Evolutionary conservation across 2,888 invertebrate species (phyloP).

Genomic region (Venustoraphidia nigricollis): DNA sequence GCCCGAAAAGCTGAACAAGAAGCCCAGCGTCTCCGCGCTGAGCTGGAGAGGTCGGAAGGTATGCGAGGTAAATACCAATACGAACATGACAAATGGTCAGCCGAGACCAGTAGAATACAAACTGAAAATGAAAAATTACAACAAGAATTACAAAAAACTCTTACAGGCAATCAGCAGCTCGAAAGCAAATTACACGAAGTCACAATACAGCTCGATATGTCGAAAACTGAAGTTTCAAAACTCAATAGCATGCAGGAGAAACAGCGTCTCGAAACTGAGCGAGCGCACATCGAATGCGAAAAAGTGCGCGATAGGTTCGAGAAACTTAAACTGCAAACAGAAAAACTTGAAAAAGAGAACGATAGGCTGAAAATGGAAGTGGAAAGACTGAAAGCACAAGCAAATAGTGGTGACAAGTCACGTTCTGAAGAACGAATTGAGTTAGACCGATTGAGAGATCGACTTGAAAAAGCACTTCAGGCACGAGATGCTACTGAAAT

Average conservation of each 20-base stretch:
- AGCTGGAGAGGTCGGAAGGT: conserved; percentile 59
- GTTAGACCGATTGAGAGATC: conserved; percentile 70
- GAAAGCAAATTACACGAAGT: conserved; percentile 66
- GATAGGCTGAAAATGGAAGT: conserved; percentile 59
- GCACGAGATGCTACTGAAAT: conserved; percentile 71
- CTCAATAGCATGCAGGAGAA: conserved; percentile 60
- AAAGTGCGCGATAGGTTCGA: conserved; percentile 77
- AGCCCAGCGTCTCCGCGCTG: conserved; percentile 46
- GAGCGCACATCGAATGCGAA: conserved; percentile 77
- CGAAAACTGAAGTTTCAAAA: conserved; percentile 64
- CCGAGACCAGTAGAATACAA: conserved; percentile 36
- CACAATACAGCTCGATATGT: conserved; percentile 64
- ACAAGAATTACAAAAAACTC: conserved; percentile 53
- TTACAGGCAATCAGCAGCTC: conserved; percentile 46
- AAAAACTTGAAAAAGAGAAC: conserved; percentile 59
- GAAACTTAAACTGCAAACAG: conserved; percentile 57
- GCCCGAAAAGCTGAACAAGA: conserved; percentile 55
- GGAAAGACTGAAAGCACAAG: conserved; percentile 42
- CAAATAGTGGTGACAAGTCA: conserved; percentile 44
- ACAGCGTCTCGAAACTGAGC: conserved; percentile 63
- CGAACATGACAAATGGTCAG: conserved; percentile 49
- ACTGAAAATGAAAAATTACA: conserved; percentile 58
- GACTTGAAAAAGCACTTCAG: conserved; percentile 71
- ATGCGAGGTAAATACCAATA: conserved; percentile 67
- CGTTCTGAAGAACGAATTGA: conserved; percentile 57